Evolutionary conservation across 2,113 vertebrate species (phyloP).

Genomic region (Tragelaphus imberbis): DNA sequence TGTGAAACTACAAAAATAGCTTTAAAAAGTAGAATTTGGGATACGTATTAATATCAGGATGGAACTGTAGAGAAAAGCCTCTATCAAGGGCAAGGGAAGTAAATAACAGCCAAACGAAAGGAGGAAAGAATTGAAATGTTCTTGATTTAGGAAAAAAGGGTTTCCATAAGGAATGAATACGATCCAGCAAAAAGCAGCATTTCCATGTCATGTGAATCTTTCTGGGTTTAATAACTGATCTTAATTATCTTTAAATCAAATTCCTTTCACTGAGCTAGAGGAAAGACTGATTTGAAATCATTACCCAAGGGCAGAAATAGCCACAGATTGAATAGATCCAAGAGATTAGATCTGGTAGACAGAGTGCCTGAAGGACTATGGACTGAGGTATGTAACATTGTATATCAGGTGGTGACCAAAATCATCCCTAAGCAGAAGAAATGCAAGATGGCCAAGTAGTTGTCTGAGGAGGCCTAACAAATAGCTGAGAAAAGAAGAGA

Average conservation of each 20-base stretch:
- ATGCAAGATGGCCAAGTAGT: background rate
- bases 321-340: background rate
- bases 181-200: background rate
- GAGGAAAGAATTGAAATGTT: background rate
- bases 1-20: background rate
- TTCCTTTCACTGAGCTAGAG: background rate
- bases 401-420: background rate
- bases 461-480: background rate
- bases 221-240: background rate
- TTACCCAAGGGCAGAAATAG: background rate
- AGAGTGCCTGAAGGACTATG: background rate
- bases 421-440: background rate
- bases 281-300: background rate
- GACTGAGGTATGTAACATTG: background rate
- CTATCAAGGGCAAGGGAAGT: background rate
- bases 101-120: background rate
- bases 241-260: background rate
- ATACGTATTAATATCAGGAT: background rate
- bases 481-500: background rate
- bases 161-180: background rate
- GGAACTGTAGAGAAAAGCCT: background rate
- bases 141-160: background rate
- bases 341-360: background rate
- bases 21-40: background rate
- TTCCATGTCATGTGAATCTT: background rate